Conservation (phyloP, 2,113 vertebrate species). For the Oplegnathus fasciatus region DNA sequence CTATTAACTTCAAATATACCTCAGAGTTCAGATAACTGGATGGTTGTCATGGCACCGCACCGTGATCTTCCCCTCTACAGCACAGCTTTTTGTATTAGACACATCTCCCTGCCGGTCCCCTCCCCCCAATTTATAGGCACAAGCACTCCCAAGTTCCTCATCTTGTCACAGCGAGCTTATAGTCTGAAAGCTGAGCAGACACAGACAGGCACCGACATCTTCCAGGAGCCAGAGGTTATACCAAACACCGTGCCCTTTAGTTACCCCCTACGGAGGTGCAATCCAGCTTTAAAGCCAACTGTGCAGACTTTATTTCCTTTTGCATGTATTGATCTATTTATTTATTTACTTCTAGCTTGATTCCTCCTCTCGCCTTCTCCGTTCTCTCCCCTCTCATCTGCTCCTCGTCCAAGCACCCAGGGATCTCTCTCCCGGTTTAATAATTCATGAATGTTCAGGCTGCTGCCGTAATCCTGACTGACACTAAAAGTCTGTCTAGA, state of each 20-base stretch:
- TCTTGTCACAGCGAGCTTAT: conserved; percentile 44
- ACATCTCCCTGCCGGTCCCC: background rate
- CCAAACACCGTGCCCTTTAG: conserved; percentile 1
- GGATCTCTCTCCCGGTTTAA: conserved; percentile 85
- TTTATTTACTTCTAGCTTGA: conserved; percentile 65
- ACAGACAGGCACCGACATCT: conserved; percentile 12
- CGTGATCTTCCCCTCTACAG: conserved; percentile 7
- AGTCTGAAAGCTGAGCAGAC: conserved; percentile 39
- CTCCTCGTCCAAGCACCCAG: conserved; percentile 52
- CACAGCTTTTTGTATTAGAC: conserved; percentile 25
- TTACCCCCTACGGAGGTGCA: background rate
- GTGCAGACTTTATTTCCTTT: conserved; percentile 31
- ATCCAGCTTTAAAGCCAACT: conserved; percentile 14
- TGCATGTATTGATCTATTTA: conserved; percentile 70
- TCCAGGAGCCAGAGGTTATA: conserved; percentile 11
- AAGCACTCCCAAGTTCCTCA: conserved; percentile 41
- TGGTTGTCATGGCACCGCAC: conserved; percentile 43
- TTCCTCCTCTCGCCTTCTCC: conserved; percentile 32
- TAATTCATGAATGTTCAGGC: conserved; percentile 91
- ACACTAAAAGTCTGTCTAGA: conserved; percentile 96
- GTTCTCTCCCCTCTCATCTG: conserved; percentile 44
- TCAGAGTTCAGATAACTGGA: conserved; percentile 4
- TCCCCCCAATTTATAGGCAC: conserved; percentile 25
- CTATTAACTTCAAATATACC: background rate
- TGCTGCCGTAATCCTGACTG: conserved; percentile 92